Percentiles rank a stretch among this genome's conserved stretches.
phyloP scores from a whole-genome alignment of 2,888 invertebrate genomes.

The Rhyacophila evoluta region DNA sequence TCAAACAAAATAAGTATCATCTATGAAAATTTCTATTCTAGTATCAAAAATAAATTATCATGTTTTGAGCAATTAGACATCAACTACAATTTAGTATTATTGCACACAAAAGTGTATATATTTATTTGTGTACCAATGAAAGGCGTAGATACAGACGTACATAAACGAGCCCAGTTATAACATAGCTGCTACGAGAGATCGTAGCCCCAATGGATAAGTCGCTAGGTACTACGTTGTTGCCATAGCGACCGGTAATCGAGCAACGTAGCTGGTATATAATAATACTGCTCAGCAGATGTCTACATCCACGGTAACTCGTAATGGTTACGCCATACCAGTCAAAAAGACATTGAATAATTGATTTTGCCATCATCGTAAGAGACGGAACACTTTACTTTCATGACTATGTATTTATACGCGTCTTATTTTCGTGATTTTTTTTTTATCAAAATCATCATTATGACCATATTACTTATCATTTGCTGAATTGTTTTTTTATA shows the following conservation, averaged over 20 bases:
- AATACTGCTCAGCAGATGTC: slow-evolving; percentile 6
- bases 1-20: too few relatives aligned
- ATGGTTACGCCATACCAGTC: slow-evolving; percentile 10
- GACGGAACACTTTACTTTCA: background rate
- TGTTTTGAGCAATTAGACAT: too few relatives aligned
- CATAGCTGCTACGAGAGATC: slow-evolving; percentile 17
- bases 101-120: too few relatives aligned
- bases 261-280: slow-evolving; percentile 53
- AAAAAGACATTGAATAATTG: slow-evolving; percentile 24
- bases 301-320: background rate
- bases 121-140: background rate
- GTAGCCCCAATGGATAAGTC: background rate
- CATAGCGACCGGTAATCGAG: slow-evolving; percentile 67
- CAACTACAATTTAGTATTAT: too few relatives aligned
- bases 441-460: too few relatives aligned
- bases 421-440: too few relatives aligned
- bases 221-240: slow-evolving; percentile 56
- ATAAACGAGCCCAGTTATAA: background rate
- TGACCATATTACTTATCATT: too few relatives aligned
- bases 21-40: too few relatives aligned
- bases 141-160: background rate
- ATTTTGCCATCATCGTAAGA: background rate
- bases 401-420: too few relatives aligned
- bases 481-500: too few relatives aligned
- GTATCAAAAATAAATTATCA: too few relatives aligned